Conservation (phyloP, 2,113 vertebrate species). For the Lethenteron reissneri region DNA sequence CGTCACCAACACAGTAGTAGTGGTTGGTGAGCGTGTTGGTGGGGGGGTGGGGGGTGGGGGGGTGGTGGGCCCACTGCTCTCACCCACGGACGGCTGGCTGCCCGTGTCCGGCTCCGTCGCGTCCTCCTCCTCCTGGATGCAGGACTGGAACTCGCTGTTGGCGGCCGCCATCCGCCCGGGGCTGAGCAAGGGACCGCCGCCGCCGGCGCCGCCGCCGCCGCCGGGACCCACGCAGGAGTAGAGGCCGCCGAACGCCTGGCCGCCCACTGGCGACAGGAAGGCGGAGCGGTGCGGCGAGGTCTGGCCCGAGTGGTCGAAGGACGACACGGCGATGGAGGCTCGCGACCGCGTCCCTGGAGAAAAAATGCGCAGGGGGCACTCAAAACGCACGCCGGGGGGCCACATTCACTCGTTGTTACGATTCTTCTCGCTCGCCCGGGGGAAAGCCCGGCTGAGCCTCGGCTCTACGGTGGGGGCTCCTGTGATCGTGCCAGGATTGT, state of each 20-base stretch:
- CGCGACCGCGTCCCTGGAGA: constrained; percentile 1
- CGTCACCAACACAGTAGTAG: too few relatives aligned
- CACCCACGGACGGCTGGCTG: neutral
- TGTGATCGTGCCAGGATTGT: too few relatives aligned
- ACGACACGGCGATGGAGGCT: constrained; percentile 4
- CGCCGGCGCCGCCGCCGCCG: neutral
- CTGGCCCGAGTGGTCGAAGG: neutral
- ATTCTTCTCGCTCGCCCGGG: neutral
- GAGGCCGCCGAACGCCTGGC: neutral
- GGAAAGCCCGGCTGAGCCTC: neutral
- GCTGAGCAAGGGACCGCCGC: neutral
- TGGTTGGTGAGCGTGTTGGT: too few relatives aligned
- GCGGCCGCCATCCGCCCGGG: neutral
- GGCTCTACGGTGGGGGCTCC: neutral
- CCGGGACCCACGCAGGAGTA: neutral
- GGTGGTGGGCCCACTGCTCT: too few relatives aligned
- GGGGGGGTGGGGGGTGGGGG: too few relatives aligned
- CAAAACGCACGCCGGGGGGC: neutral
- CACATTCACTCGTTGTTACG: neutral
- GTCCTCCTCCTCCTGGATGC: constrained; percentile 1
- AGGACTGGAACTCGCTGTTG: neutral
- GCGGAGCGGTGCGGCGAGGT: neutral
- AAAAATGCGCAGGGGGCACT: neutral
- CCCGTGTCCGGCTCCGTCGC: neutral
- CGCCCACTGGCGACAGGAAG: neutral